phyloP scores from a whole-genome alignment of 2,888 invertebrate genomes.

The Biston stratarius region DNA sequence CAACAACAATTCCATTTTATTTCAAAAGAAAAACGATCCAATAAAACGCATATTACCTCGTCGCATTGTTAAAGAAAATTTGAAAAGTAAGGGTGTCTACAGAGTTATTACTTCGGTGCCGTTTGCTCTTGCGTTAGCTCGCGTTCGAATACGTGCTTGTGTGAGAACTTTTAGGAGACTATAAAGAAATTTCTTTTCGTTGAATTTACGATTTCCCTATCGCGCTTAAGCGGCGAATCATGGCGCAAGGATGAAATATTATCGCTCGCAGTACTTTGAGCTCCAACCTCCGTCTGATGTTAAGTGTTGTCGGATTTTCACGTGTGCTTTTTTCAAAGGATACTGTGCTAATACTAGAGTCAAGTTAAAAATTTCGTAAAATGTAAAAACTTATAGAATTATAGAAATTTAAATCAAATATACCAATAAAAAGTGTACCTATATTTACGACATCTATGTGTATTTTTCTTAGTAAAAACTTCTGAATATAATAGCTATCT shows the following conservation, averaged over 20 bases:
- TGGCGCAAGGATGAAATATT: conserved; percentile 78
- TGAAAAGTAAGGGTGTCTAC: conserved; percentile 72
- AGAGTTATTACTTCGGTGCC: conserved; percentile 75
- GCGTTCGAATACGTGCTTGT: conserved; percentile 72
- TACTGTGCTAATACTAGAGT: conserved; percentile 44
- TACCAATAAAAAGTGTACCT: too few relatives aligned
- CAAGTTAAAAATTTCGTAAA: conserved; percentile 25
- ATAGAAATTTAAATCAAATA: too few relatives aligned
- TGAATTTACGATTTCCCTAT: conserved; percentile 83
- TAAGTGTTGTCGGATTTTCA: conserved; percentile 55
- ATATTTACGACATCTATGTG: too few relatives aligned
- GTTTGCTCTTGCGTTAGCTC: conserved; percentile 70
- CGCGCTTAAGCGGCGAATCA: conserved; percentile 81
- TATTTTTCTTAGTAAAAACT: too few relatives aligned
- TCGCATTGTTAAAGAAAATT: conserved; percentile 76
- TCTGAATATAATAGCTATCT: too few relatives aligned
- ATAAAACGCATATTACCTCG: conserved; percentile 77
- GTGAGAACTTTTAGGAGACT: conserved; percentile 76
- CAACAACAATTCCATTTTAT: conserved; percentile 70
- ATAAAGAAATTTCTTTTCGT: conserved; percentile 79
- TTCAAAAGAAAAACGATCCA: conserved; percentile 72
- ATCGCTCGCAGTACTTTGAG: conserved; percentile 62
- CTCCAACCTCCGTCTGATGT: conserved; percentile 48
- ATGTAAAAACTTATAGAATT: too few relatives aligned
- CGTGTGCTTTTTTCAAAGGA: conserved; percentile 40